A percentile compares a stretch with the other conserved stretches of the same genome.
These are phyloP conservation scores for Phengaris alcon DNA, from an alignment of 2,888 invertebrate genomes.

Conservation along the genomic window DNA sequence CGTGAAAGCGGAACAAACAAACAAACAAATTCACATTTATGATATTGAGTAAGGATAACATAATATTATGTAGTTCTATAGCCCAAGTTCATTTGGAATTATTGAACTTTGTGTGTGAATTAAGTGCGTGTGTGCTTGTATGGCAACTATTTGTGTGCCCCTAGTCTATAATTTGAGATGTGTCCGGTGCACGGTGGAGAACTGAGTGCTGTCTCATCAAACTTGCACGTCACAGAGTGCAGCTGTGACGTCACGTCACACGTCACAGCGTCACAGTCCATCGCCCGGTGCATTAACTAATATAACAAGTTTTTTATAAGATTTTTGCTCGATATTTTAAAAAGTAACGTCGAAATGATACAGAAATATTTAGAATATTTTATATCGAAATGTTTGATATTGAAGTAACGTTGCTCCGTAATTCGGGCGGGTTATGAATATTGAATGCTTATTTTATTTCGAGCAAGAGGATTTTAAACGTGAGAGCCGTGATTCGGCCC, in stretches of 20 bases:
- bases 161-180: not conserved
- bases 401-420: not conserved
- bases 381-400: not conserved
- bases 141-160: not conserved
- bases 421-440: not conserved
- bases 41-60: too few relatives aligned
- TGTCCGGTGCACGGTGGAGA: not conserved
- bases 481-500: too few relatives aligned
- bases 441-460: not conserved
- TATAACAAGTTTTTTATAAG: not conserved
- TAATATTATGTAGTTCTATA: too few relatives aligned
- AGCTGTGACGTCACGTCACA: slow-evolving; percentile 4
- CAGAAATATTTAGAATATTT: slow-evolving; percentile 2
- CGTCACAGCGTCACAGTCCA: slow-evolving; percentile 9
- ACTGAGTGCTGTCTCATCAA: not conserved
- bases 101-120: too few relatives aligned
- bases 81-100: too few relatives aligned
- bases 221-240: not conserved
- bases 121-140: not conserved
- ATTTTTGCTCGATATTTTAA: not conserved
- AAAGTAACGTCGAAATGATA: not conserved
- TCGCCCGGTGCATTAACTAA: not conserved
- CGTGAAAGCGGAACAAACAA: too few relatives aligned
- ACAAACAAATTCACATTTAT: too few relatives aligned
- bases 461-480: not conserved